Conservation (phyloP, 2,797 vertebrate genomes). For the Tinamus major region DNA sequence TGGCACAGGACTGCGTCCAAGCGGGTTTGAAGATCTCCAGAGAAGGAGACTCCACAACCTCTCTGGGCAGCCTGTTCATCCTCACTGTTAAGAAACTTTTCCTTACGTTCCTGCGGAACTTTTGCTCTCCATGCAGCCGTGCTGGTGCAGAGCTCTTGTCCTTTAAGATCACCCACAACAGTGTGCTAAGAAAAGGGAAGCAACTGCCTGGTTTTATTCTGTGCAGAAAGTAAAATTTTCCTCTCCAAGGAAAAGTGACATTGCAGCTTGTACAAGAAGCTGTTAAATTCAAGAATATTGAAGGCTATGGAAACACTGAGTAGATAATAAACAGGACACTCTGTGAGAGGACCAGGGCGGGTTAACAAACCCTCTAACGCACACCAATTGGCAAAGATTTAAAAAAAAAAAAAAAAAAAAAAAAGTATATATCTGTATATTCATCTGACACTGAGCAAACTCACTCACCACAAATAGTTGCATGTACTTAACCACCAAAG, state of each 20-base stretch:
- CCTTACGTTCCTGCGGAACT: no score
- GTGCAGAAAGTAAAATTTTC: not conserved
- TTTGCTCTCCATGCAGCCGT: accelerated
- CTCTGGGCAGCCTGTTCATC: no score
- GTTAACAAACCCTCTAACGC: not conserved
- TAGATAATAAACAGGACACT: not conserved
- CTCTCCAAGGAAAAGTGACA: not conserved
- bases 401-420: not conserved
- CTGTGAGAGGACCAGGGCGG: accelerated
- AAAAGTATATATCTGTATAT: not conserved
- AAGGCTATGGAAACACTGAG: not conserved
- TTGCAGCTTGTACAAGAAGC: not conserved
- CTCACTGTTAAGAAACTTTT: no score
- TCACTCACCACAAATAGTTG: not conserved
- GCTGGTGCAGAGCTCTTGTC: not conserved
- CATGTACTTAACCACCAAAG: not conserved
- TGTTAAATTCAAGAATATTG: not conserved
- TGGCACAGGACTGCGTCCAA: no score
- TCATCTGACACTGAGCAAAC: not conserved
- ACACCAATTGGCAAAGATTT: not conserved
- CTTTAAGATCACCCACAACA: accelerated
- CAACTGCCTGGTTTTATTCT: not conserved
- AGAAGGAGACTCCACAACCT: no score
- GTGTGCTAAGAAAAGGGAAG: not conserved
- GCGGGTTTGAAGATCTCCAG: no score